phyloP scores from a whole-genome alignment of 2,888 invertebrate genomes.

The Calameuta filiformis region DNA sequence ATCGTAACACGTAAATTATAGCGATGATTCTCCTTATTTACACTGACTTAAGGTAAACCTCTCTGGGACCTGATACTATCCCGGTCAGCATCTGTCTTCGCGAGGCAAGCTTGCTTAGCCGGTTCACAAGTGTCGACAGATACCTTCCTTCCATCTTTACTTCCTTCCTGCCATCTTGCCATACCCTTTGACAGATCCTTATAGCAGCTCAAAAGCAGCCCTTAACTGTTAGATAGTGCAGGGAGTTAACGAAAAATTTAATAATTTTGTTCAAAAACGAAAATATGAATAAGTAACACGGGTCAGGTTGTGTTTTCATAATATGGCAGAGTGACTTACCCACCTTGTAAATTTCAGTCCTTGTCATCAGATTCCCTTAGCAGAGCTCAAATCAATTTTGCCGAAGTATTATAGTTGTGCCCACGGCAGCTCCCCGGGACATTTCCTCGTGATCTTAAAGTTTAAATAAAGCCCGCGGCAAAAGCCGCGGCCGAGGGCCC shows the following conservation, averaged over 20 bases:
- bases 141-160: conserved; percentile 44
- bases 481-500: conserved; percentile 8
- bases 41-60: conserved; percentile 57
- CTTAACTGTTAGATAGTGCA: not conserved
- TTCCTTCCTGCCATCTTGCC: not conserved
- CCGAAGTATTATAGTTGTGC: not conserved
- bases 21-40: conserved; percentile 50
- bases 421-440: not conserved
- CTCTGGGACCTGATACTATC: conserved; percentile 45
- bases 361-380: not conserved
- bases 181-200: not conserved
- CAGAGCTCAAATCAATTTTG: not conserved
- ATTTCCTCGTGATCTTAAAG: conserved; percentile 10
- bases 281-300: not conserved
- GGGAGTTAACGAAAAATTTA: not conserved
- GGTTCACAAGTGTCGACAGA: conserved; percentile 39
- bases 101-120: conserved; percentile 20
- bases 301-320: not conserved
- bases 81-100: conserved; percentile 63
- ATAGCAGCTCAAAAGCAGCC: not conserved
- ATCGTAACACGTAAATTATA: conserved; percentile 18
- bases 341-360: not conserved
- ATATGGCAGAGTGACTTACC: not conserved
- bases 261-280: not conserved
- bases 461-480: conserved; percentile 18